These are phyloP conservation scores for Onychomys arenicola DNA, from an alignment of 2,797 vertebrate species.

Conservation along the genomic window DNA sequence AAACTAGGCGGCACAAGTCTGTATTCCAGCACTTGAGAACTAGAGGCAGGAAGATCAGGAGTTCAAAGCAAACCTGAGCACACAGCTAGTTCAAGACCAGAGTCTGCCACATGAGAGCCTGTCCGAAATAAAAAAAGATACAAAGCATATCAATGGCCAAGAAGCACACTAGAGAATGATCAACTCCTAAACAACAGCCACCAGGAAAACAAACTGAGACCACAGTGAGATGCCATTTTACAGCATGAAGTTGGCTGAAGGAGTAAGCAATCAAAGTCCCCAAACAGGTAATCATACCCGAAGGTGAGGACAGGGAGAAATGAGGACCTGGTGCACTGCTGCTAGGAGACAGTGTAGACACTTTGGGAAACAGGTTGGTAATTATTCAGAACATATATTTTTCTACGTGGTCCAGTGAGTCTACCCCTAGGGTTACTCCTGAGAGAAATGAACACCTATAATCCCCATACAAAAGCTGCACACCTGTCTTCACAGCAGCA, in stretches of 20 bases:
- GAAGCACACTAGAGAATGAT: neutral
- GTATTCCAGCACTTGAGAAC: neutral
- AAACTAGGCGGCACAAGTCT: neutral
- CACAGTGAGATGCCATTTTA: neutral
- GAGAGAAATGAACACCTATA: neutral
- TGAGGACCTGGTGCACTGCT: neutral
- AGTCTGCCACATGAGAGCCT: neutral
- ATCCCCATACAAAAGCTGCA: neutral
- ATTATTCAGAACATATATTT: neutral
- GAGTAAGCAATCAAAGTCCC: neutral
- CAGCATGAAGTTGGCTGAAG: neutral
- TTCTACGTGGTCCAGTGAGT: neutral
- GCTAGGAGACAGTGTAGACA: neutral
- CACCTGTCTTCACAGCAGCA: neutral
- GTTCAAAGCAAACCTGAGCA: neutral
- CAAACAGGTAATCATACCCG: neutral
- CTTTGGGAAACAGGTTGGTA: neutral
- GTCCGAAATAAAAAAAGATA: neutral
- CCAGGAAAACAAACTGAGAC: neutral
- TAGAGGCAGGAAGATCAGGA: neutral
- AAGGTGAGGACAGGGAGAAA: neutral
- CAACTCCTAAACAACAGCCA: neutral
- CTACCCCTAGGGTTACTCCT: neutral
- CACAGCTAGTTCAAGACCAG: neutral
- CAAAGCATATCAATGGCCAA: no score